These are phyloP conservation scores for Morpho helenor DNA, from an alignment of 2,888 invertebrate species.

Conservation along the genomic window DNA sequence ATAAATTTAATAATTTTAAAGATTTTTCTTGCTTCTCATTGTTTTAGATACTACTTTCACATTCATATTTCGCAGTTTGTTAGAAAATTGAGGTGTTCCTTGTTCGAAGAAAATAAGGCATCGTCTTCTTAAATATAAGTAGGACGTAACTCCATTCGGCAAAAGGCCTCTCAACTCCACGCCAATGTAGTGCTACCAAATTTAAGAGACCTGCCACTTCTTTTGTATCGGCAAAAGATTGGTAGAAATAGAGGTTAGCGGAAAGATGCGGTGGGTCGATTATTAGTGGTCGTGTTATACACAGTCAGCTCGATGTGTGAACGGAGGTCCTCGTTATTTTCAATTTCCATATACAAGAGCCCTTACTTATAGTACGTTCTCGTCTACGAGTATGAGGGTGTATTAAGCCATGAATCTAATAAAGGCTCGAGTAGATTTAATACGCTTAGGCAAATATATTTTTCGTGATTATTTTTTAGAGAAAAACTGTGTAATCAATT, in stretches of 20 bases:
- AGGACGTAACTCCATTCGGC: constrained; percentile 76
- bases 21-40: too few relatives aligned
- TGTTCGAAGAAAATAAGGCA: constrained; percentile 70
- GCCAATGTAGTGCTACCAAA: constrained; percentile 61
- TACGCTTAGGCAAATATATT: constrained; percentile 32
- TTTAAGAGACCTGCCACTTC: constrained; percentile 50
- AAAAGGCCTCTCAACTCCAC: constrained; percentile 72
- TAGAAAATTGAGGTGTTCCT: constrained; percentile 60
- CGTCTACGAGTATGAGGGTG: constrained; percentile 64
- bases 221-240: constrained; percentile 52
- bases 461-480: constrained; percentile 4
- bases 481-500: neutral
- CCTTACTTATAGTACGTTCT: constrained; percentile 59
- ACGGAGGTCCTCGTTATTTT: constrained; percentile 76
- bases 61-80: constrained; percentile 18
- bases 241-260: constrained; percentile 55
- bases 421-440: constrained; percentile 66
- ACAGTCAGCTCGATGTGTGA: constrained; percentile 71
- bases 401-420: constrained; percentile 75
- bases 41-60: too few relatives aligned
- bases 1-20: too few relatives aligned
- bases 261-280: constrained; percentile 54
- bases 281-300: constrained; percentile 54
- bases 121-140: constrained; percentile 74
- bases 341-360: constrained; percentile 76